Evolutionary conservation across 2,888 invertebrate species (phyloP).

Genomic region (Entomobrya proxima): DNA sequence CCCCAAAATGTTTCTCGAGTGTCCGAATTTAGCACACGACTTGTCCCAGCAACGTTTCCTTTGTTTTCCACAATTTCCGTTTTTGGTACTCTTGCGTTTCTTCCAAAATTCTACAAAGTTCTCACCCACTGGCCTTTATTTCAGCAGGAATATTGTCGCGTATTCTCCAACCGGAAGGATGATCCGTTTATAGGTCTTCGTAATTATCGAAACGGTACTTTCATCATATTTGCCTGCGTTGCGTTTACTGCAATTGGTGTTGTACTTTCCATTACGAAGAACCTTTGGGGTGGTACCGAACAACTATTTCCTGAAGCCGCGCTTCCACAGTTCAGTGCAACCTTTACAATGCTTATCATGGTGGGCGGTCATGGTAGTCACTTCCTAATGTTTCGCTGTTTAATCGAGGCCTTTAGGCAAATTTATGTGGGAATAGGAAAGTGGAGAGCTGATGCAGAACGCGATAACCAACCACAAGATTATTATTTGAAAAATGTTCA

Average conservation of each 20-base stretch:
- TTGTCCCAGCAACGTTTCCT: slow-evolving; percentile 42
- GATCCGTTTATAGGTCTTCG: slow-evolving; percentile 19
- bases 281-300: neutral
- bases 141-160: slow-evolving; percentile 7
- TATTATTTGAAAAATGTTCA: neutral
- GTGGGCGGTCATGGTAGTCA: slow-evolving; percentile 28
- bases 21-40: slow-evolving; percentile 5
- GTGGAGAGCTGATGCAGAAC: neutral
- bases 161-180: neutral
- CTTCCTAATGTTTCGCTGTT: slow-evolving; percentile 30
- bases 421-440: slow-evolving; percentile 13
- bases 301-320: neutral
- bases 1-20: slow-evolving; percentile 8
- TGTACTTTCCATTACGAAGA: neutral
- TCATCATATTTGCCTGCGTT: neutral
- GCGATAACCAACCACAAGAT: neutral
- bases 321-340: neutral
- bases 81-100: slow-evolving; percentile 12
- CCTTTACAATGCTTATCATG: slow-evolving; percentile 48
- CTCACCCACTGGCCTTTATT: slow-evolving; percentile 26
- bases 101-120: neutral
- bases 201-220: neutral
- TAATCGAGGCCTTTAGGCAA: slow-evolving; percentile 28
- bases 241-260: neutral
- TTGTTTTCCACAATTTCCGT: neutral